Conservation (phyloP, 2,797 vertebrate species). For the Chloroceryle amazona region DNA sequence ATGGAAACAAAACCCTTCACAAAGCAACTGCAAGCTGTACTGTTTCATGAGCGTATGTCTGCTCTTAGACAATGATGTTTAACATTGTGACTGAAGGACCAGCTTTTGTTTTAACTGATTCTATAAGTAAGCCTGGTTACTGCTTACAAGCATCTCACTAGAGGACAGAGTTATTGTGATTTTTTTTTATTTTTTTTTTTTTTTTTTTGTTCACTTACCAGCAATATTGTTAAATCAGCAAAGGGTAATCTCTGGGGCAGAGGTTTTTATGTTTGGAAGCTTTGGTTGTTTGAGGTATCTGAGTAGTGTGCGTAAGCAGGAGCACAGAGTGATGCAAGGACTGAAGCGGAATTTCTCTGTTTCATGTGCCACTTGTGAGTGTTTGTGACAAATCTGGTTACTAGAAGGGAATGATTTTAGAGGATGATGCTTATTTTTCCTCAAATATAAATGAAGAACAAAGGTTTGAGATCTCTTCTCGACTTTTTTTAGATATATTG, state of each 20-base stretch:
- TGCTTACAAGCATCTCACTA: background rate
- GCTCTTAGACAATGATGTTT: background rate
- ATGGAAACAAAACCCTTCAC: background rate
- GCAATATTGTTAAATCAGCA: background rate
- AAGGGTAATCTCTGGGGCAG: background rate
- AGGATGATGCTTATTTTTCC: background rate
- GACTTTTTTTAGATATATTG: background rate
- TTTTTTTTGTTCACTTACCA: background rate
- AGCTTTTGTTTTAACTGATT: background rate
- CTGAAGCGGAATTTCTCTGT: background rate
- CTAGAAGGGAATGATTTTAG: background rate
- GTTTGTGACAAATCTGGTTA: background rate
- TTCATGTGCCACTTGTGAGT: background rate
- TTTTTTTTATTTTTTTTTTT: background rate
- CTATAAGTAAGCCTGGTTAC: background rate
- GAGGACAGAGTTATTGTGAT: background rate
- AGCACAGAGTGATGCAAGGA: background rate
- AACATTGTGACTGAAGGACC: background rate
- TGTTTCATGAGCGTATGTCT: fast-evolving
- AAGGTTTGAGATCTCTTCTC: background rate
- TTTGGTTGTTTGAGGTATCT: background rate
- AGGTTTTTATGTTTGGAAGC: background rate
- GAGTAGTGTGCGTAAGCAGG: background rate
- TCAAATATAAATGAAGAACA: background rate
- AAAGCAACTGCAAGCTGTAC: background rate